phyloP scores from a whole-genome alignment of 2,113 vertebrate species.

The Sclerurus mexicanus region DNA sequence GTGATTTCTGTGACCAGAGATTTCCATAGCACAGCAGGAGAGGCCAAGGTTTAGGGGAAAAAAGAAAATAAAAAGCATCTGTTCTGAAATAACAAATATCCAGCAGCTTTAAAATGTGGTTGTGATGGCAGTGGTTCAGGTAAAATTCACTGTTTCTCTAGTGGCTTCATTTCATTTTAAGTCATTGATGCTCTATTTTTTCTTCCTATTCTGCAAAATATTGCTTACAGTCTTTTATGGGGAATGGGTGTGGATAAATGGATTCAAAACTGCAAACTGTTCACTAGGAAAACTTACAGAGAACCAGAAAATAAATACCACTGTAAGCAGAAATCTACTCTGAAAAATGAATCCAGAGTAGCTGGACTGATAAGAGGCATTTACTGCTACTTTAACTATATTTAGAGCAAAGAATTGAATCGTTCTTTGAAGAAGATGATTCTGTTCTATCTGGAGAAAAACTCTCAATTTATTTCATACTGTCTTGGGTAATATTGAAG shows the following conservation, averaged over 20 bases:
- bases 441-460: not conserved
- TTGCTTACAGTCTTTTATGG: not conserved
- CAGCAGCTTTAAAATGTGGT: not conserved
- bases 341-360: not conserved
- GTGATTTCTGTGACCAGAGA: not conserved
- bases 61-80: not conserved
- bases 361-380: not conserved
- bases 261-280: not conserved
- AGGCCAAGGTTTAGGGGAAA: not conserved
- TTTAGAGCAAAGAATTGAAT: not conserved
- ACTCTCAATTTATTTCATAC: not conserved
- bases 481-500: not conserved
- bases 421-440: not conserved
- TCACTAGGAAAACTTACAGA: not conserved
- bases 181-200: not conserved
- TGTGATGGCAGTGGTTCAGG: not conserved
- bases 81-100: not conserved
- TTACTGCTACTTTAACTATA: not conserved
- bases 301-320: not conserved
- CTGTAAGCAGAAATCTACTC: not conserved
- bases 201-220: not conserved
- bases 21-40: not conserved
- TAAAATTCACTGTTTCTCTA: not conserved
- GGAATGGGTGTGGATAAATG: not conserved
- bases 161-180: not conserved